Percentiles rank a stretch among this genome's conserved stretches.
phyloP scores from a whole-genome alignment of 2,113 vertebrate species.

The Sarotherodon lohbergeri region DNA sequence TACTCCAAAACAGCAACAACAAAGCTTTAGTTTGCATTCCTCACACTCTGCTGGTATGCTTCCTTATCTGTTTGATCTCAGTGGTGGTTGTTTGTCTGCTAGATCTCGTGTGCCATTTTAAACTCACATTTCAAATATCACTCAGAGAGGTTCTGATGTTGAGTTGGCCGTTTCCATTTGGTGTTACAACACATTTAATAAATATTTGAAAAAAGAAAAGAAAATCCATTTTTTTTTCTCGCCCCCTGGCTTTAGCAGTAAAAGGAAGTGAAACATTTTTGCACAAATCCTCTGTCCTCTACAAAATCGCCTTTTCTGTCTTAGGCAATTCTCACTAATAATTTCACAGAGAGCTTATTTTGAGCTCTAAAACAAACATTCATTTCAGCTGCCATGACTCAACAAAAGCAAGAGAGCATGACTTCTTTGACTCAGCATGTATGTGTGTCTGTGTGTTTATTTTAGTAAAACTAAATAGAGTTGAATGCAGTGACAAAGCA shows the following conservation, averaged over 20 bases:
- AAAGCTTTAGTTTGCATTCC: slow-evolving; percentile 49
- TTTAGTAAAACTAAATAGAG: not conserved
- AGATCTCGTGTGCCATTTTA: not conserved
- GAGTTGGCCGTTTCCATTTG: not conserved
- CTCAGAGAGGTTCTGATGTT: not conserved
- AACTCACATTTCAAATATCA: not conserved
- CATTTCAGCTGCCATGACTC: not conserved
- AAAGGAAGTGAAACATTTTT: not conserved
- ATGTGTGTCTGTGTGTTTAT: not conserved
- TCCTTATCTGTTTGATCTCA: slow-evolving; percentile 21
- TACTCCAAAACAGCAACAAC: slow-evolving; percentile 27
- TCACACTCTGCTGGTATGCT: slow-evolving; percentile 3
- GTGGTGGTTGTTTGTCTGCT: not conserved
- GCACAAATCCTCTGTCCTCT: not conserved
- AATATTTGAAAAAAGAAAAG: not conserved
- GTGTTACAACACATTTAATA: not conserved
- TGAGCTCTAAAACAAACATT: not conserved
- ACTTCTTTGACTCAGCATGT: not conserved
- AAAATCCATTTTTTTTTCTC: not conserved
- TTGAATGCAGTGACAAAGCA: not conserved
- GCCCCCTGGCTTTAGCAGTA: not conserved
- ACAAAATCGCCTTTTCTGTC: not conserved
- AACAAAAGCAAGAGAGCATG: not conserved
- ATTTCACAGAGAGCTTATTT: not conserved
- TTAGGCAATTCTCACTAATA: not conserved